Base-by-base conservation (phyloP, 35 echinoderm and acorn worm species). In the Eucidaris tribuloides region DNA sequence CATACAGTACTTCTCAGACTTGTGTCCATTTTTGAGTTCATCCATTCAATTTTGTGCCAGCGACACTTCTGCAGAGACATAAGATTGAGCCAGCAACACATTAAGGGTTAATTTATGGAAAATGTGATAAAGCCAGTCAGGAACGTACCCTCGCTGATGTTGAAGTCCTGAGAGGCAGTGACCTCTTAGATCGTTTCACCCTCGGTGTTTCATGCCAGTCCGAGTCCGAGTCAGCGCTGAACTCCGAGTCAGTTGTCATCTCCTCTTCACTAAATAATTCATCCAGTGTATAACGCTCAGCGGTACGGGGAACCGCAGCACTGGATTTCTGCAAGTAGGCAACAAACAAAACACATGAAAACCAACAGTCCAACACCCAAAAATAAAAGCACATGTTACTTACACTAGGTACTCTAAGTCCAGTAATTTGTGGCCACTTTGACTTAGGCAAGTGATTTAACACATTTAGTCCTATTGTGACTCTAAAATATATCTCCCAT, bases 121-220 rank as follows among this genome's bases (percentile, higher is more conserved):
- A 20, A 19, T 29, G 7, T 60, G 41, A n/a, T 43, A 35, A n/a
- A 42, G 33, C 50, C 46, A 20, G 14, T 61, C 32, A 39, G 15
- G 1, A 76, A 25, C 3, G 41, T 9, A 18, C 14, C 37, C 42
- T 57, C 38, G 20, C 71, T 30, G 31, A 59, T 24, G 44, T 60
- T 41, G 22, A 9, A 2, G 30, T 15, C 40, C 23, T 65, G 1
- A 32, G 22, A 13, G 42, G 33, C 5, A 24, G 48, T 49, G 22
- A 38, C 62, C 30, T 44, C 46, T 34, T 42, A 40, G 14, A 18
- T 0, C 55, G 45, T 37, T 71, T 94, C 3, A 79, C 30, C 6
- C 43, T 6, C 9, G 91, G 91, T 0, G 91, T 94, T 15, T 71
- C 31, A 7, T 65, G 70, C 86, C 85, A 94, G 76, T 94, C 91